phyloP scores from a whole-genome alignment of 2,888 invertebrate species.

The Phytoseiulus persimilis region DNA sequence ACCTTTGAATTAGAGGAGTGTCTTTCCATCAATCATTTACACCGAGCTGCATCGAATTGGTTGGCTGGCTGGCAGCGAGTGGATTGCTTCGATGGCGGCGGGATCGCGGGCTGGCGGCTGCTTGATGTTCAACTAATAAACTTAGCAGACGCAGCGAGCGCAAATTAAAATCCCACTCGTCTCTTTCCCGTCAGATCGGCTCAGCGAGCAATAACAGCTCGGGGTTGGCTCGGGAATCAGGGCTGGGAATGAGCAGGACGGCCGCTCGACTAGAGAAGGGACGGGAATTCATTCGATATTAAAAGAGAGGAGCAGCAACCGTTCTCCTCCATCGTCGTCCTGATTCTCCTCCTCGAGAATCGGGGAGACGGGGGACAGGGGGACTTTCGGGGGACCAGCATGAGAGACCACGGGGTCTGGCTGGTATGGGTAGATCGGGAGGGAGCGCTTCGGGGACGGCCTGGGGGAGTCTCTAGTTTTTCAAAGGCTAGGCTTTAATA shows the following conservation, averaged over 20 bases:
- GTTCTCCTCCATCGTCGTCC: not conserved
- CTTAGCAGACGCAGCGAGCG: not conserved
- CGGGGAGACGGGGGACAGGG: not conserved
- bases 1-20: not conserved
- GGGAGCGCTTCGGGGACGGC: too few relatives aligned
- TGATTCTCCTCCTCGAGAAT: not conserved
- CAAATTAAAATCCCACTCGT: conserved; percentile 5
- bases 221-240: not conserved
- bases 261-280: not conserved
- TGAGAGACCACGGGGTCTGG: not conserved
- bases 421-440: not conserved
- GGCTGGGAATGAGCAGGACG: not conserved
- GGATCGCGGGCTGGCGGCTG: not conserved
- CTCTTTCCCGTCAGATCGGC: conserved; percentile 5
- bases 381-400: not conserved
- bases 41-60: not conserved
- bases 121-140: conserved; percentile 5
- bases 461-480: conserved; percentile 5
- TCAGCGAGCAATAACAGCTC: not conserved
- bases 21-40: not conserved
- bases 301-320: conserved; percentile 5
- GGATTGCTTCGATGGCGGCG: not conserved
- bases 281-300: not conserved
- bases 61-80: not conserved
- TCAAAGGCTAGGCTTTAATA: conserved; percentile 5